Conservation (phyloP, 2,888 invertebrate genomes). For the Tribolium freemani region DNA sequence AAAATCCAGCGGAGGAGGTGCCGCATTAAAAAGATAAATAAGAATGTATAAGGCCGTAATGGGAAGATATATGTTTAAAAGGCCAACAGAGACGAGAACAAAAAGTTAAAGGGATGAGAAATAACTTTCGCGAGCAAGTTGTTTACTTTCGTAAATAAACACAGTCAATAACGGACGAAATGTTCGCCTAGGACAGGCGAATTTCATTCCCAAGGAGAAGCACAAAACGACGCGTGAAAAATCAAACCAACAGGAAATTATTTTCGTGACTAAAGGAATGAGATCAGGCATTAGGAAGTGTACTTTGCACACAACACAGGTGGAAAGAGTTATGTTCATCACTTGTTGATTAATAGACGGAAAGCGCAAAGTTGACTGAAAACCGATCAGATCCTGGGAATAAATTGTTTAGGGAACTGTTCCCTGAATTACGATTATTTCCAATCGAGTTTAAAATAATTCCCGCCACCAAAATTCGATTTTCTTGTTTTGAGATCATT, state of each 20-base stretch:
- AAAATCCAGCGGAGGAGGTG: conserved; percentile 52
- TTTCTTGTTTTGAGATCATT: no score
- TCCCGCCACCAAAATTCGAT: no score
- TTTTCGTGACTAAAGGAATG: background rate
- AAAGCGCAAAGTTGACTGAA: no score
- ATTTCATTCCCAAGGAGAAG: conserved; percentile 19
- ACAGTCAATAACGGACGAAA: conserved; percentile 25
- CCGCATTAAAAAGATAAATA: conserved; percentile 60
- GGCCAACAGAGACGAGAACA: conserved; percentile 43
- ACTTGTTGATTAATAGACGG: no score
- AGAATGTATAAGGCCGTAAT: conserved; percentile 62
- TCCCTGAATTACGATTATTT: no score
- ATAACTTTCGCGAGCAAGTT: conserved; percentile 33
- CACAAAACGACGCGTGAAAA: conserved; percentile 15
- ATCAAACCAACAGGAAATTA: conserved; percentile 18
- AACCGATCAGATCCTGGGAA: no score
- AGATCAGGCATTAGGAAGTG: no score
- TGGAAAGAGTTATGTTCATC: no score
- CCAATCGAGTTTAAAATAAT: no score
- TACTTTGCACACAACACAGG: no score
- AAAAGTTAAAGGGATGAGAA: conserved; percentile 34
- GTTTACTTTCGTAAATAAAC: conserved; percentile 37
- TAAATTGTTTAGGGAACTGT: no score
- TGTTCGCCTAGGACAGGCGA: conserved; percentile 12
- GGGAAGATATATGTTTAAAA: conserved; percentile 60